Evolutionary conservation across 1,140 invertebrate species (phyloP).

Genomic region (Chironomus tepperi): DNA sequence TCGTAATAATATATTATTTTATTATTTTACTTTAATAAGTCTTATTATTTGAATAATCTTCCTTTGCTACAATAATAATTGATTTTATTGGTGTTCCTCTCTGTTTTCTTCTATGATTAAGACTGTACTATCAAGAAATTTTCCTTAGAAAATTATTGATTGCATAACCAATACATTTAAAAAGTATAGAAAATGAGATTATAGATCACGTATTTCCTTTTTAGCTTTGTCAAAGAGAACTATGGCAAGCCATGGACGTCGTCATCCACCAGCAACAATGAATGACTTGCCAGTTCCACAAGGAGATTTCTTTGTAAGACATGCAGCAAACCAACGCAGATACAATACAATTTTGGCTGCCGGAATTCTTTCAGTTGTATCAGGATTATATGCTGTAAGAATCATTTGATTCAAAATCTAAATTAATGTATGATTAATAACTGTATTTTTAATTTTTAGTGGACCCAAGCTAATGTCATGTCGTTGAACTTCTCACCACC

Average conservation of each 20-base stretch:
- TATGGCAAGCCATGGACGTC: conserved; percentile 25
- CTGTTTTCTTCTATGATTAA: too few species aligned
- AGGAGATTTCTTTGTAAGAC: conserved; percentile 60
- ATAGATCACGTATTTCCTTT: not conserved
- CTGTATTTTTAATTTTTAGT: not conserved
- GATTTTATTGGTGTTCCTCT: too few species aligned
- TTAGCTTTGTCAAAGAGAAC: not conserved
- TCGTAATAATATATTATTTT: too few species aligned
- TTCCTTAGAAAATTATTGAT: not conserved
- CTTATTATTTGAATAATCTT: too few species aligned
- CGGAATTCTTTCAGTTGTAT: conserved; percentile 41
- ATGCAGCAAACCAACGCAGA: conserved; percentile 52
- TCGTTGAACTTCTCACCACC: not conserved
- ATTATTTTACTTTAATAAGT: not conserved
- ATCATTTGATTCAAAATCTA: not conserved
- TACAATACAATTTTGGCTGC: conserved; percentile 55
- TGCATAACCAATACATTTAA: not conserved
- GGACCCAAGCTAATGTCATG: not conserved
- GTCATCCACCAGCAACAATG: conserved; percentile 44
- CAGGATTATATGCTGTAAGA: not conserved
- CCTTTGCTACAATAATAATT: too few species aligned
- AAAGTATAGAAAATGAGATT: not conserved
- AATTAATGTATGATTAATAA: not conserved
- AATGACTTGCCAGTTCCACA: conserved; percentile 63
- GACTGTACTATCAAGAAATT: not conserved